Conservation (phyloP, 2,888 invertebrate species). For the Cephus sareptanus region DNA sequence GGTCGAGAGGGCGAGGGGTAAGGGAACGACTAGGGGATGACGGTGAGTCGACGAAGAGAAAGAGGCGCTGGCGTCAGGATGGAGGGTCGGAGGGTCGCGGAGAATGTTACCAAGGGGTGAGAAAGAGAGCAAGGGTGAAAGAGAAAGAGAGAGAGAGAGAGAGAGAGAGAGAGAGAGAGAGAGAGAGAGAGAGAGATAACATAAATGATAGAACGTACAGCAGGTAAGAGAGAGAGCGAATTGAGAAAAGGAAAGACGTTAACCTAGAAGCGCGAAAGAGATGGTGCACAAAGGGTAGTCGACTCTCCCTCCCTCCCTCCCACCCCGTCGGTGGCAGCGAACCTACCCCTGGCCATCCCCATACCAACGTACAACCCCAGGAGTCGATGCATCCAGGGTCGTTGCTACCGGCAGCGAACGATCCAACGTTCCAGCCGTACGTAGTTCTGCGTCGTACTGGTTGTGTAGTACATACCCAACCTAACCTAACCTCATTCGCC, state of each 20-base stretch:
- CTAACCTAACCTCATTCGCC: neutral
- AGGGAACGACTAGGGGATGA: constrained; percentile 13
- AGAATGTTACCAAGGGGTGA: constrained; percentile 16
- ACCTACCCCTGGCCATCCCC: constrained; percentile 43
- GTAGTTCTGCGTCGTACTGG: neutral
- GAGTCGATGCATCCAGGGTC: constrained; percentile 66
- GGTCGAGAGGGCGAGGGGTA: constrained; percentile 39
- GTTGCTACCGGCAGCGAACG: constrained; percentile 66
- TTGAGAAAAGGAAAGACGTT: constrained; percentile 19
- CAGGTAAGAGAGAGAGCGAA: constrained; percentile 12
- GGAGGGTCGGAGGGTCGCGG: constrained; percentile 2
- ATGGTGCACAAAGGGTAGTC: constrained; percentile 45
- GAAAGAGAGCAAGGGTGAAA: constrained; percentile 17
- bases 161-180: constrained; percentile 1
- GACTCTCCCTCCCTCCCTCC: neutral
- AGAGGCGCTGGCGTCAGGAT: constrained; percentile 26
- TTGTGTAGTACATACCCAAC: neutral
- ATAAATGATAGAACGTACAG: constrained; percentile 17
- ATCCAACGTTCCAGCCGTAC: constrained; percentile 56
- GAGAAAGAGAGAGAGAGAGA: constrained; percentile 13
- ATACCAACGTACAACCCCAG: constrained; percentile 61
- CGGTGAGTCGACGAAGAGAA: neutral
- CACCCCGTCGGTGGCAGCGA: constrained; percentile 22
- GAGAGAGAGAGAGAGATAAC: constrained; percentile 12
- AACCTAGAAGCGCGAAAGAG: constrained; percentile 7